These are phyloP conservation scores for Anthoscopus minutus DNA, from an alignment of 2,113 vertebrate species.

Conservation along the genomic window DNA sequence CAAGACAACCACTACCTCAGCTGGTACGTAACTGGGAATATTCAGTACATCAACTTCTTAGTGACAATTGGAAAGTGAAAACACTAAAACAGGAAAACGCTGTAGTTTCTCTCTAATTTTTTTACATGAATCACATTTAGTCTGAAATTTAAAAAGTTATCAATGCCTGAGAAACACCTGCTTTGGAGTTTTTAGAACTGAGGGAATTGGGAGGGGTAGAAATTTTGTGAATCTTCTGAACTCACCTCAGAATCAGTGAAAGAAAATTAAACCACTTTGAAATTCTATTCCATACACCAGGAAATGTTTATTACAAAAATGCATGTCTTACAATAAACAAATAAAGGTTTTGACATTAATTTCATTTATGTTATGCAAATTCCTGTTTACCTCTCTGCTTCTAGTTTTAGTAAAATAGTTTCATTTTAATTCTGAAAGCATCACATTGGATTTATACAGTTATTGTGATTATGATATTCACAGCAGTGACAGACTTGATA, in stretches of 20 bases:
- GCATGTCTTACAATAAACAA: neutral
- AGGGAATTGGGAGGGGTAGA: neutral
- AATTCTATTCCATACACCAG: neutral
- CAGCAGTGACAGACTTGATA: neutral
- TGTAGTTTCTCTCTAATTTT: neutral
- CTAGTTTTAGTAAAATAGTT: neutral
- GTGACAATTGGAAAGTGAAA: neutral
- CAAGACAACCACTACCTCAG: neutral
- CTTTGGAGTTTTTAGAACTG: neutral
- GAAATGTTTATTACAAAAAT: neutral
- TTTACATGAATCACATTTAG: neutral
- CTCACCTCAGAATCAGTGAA: neutral
- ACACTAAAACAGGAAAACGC: neutral
- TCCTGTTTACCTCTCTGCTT: neutral
- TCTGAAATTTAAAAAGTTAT: neutral
- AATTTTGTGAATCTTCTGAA: neutral
- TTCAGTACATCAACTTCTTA: neutral
- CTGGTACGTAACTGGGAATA: neutral
- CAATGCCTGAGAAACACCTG: neutral
- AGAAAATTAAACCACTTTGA: neutral
- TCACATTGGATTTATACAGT: neutral
- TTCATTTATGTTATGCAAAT: neutral
- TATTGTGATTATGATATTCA: neutral
- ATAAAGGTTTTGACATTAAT: neutral
- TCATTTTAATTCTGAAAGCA: neutral